These are phyloP conservation scores for Pygoscelis adeliae DNA, from an alignment of 2,113 vertebrate genomes.

Conservation along the genomic window DNA sequence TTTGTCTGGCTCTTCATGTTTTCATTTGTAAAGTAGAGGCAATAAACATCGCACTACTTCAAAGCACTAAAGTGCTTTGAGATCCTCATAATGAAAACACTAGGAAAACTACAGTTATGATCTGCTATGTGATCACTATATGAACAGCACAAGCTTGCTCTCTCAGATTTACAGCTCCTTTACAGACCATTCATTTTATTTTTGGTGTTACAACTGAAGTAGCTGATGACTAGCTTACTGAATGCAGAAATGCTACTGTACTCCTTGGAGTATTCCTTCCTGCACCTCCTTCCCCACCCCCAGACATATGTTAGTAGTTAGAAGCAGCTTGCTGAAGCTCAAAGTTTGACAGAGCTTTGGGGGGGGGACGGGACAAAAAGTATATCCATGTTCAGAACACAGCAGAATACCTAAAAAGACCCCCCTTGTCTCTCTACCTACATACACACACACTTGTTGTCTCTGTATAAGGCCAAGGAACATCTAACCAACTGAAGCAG, in stretches of 20 bases:
- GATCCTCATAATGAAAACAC: neutral
- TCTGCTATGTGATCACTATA: neutral
- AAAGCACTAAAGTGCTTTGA: neutral
- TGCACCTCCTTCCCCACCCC: conserved; percentile 30
- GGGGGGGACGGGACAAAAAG: too few relatives aligned
- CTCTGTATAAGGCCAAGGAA: neutral
- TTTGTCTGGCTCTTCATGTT: neutral
- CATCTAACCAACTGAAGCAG: neutral
- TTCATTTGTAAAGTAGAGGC: neutral
- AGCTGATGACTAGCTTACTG: conserved; percentile 68
- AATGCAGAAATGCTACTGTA: conserved; percentile 75
- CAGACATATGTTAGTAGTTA: conserved; percentile 76
- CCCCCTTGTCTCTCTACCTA: neutral
- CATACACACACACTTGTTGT: neutral
- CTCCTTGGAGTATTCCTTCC: conserved; percentile 62
- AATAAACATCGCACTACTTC: neutral
- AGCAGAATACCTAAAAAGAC: neutral
- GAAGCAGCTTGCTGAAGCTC: conserved; percentile 62
- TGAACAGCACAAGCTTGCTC: neutral
- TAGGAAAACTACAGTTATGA: neutral
- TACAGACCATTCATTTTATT: conserved; percentile 62
- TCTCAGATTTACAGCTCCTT: conserved; percentile 32
- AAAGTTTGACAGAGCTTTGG: neutral
- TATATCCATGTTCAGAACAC: neutral
- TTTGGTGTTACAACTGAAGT: conserved; percentile 15